phyloP scores from a whole-genome alignment of 1,140 invertebrate genomes.

The Megalopta genalis region DNA sequence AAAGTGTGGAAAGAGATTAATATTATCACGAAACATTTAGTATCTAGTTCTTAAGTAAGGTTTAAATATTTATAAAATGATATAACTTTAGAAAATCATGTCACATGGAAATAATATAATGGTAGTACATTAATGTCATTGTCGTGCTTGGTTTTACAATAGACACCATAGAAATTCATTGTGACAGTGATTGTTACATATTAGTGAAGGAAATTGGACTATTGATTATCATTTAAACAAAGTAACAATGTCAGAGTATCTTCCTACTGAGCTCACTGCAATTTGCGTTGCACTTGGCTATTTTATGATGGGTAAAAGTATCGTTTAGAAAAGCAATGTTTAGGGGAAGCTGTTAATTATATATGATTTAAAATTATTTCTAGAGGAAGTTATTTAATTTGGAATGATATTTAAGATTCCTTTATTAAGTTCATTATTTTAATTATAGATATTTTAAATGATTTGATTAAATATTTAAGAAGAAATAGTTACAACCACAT shows the following conservation, averaged over 20 bases:
- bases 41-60: neutral
- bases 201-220: neutral
- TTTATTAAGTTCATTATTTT: slow-evolving; percentile 61
- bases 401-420: slow-evolving; percentile 21
- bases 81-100: neutral
- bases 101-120: neutral
- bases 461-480: slow-evolving; percentile 94
- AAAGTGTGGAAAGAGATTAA: neutral
- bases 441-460: slow-evolving; percentile 87
- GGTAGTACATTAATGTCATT: too few relatives aligned
- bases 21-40: neutral
- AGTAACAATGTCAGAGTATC: slow-evolving; percentile 66
- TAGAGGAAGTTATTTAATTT: neutral
- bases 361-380: neutral
- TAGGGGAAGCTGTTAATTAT: slow-evolving; percentile 78
- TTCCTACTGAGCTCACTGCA: slow-evolving; percentile 85
- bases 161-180: neutral
- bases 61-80: neutral
- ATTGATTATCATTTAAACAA: neutral
- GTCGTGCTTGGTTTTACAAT: slow-evolving; percentile 2
- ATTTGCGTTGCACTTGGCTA: slow-evolving; percentile 87
- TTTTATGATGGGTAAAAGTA: slow-evolving; percentile 83
- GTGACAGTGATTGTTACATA: neutral
- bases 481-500: slow-evolving; percentile 92
- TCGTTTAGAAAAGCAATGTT: slow-evolving; percentile 84